A percentile compares a stretch with the other conserved stretches of the same genome.
These are phyloP conservation scores for Tipula vernalis DNA, from an alignment of 2,888 invertebrate species.

Conservation along the genomic window DNA sequence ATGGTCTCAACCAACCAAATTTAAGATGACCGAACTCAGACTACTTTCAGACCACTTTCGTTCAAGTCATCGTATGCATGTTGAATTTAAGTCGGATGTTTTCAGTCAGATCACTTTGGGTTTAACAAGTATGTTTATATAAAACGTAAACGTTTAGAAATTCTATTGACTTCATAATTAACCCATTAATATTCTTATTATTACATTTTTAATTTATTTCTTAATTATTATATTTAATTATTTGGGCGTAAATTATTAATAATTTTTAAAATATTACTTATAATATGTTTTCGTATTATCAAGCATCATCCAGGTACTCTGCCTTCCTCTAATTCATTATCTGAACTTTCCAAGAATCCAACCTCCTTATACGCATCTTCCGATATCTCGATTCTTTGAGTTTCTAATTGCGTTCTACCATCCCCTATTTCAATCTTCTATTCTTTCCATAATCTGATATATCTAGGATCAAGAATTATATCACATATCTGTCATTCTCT, in stretches of 20 bases:
- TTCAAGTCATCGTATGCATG: too few relatives aligned
- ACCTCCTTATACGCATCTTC: not conserved
- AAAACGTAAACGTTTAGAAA: not conserved
- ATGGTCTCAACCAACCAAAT: too few relatives aligned
- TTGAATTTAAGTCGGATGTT: too few relatives aligned
- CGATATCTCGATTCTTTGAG: not conserved
- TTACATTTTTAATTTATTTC: too few relatives aligned
- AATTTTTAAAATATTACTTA: not conserved
- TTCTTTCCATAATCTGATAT: not conserved
- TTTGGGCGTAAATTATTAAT: not conserved
- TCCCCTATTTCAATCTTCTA: not conserved
- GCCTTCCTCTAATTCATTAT: not conserved
- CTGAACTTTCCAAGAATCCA: not conserved
- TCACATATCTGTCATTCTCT: not conserved
- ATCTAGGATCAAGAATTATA: not conserved
- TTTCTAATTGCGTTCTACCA: not conserved
- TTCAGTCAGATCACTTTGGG: too few relatives aligned
- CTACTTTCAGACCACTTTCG: too few relatives aligned
- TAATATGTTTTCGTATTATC: too few relatives aligned
- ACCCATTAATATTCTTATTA: too few relatives aligned
- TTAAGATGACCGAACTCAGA: too few relatives aligned
- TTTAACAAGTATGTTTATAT: too few relatives aligned
- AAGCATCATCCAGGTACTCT: not conserved
- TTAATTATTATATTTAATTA: too few relatives aligned
- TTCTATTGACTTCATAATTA: too few relatives aligned